phyloP scores from a whole-genome alignment of 2,797 vertebrate genomes.

The Acipenser ruthenus region DNA sequence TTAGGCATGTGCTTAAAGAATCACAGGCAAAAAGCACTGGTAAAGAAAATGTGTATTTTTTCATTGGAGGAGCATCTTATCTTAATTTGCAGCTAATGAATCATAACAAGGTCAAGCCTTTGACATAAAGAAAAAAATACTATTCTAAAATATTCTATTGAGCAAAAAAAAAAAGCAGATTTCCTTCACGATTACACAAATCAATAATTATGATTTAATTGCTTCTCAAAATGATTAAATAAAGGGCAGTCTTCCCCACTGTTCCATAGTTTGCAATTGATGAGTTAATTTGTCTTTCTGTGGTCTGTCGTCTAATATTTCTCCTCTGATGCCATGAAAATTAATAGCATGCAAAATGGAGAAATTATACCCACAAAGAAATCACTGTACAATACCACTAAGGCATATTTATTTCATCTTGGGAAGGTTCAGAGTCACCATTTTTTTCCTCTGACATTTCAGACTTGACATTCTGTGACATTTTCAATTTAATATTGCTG shows the following conservation, averaged over 20 bases:
- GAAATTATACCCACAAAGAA: conserved; percentile 53
- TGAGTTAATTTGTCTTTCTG: conserved; percentile 67
- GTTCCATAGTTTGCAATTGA: conserved; percentile 55
- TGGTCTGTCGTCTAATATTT: conserved; percentile 47
- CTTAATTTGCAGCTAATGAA: conserved; percentile 29
- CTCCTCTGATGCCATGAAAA: conserved; percentile 62
- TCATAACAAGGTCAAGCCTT: conserved; percentile 19
- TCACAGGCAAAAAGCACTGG: no score
- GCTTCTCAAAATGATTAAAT: conserved; percentile 62
- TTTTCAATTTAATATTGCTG: conserved; percentile 83
- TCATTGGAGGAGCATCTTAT: no score
- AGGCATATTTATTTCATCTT: conserved; percentile 71
- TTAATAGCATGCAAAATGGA: conserved; percentile 63
- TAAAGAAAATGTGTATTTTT: no score
- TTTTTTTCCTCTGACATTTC: conserved; percentile 62
- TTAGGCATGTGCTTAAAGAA: no score
- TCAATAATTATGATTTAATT: conserved; percentile 64
- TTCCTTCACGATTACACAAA: conserved; percentile 48
- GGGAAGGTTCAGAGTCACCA: conserved; percentile 52
- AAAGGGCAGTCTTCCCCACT: conserved; percentile 47
- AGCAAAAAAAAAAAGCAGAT: conserved; percentile 31
- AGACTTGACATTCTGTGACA: conserved; percentile 80
- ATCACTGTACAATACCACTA: conserved; percentile 43
- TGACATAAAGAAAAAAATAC: conserved; percentile 9
- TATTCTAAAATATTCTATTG: conserved; percentile 2